Evolutionary conservation across 2,113 vertebrate species (phyloP).

Genomic region (Rostratula benghalensis): DNA sequence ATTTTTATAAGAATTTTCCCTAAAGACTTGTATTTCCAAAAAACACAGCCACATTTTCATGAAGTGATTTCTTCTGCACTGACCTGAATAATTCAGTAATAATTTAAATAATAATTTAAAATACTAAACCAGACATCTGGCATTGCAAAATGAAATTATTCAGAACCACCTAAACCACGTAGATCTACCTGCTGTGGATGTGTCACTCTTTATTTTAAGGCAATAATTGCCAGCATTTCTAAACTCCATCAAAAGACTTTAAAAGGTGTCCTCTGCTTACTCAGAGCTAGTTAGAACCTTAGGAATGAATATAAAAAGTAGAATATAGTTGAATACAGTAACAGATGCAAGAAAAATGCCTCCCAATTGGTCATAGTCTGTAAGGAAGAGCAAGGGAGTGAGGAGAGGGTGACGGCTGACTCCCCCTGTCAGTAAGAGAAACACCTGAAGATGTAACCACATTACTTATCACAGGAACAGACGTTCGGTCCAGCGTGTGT

Average conservation of each 20-base stretch:
- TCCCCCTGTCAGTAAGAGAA: not conserved
- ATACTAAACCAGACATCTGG: not conserved
- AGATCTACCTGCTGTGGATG: not conserved
- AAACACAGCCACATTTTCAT: not conserved
- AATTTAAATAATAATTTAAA: not conserved
- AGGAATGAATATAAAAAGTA: not conserved
- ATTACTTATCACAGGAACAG: not conserved
- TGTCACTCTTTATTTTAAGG: not conserved
- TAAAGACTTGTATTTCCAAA: not conserved
- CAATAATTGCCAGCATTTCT: not conserved
- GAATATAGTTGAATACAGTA: not conserved
- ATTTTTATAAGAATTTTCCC: not conserved
- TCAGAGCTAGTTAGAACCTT: not conserved
- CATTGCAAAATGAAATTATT: not conserved
- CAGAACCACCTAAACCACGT: not conserved
- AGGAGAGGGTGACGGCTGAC: not conserved
- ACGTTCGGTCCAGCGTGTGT: not conserved
- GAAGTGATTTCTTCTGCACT: not conserved
- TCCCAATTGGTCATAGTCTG: not conserved
- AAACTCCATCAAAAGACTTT: not conserved
- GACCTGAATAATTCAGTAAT: not conserved
- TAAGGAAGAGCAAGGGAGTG: not conserved
- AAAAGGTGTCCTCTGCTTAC: not conserved
- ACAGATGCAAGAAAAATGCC: not conserved
- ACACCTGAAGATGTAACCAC: not conserved